phyloP scores from a whole-genome alignment of 2,113 vertebrate genomes.

The Chascanopsetta lugubris region DNA sequence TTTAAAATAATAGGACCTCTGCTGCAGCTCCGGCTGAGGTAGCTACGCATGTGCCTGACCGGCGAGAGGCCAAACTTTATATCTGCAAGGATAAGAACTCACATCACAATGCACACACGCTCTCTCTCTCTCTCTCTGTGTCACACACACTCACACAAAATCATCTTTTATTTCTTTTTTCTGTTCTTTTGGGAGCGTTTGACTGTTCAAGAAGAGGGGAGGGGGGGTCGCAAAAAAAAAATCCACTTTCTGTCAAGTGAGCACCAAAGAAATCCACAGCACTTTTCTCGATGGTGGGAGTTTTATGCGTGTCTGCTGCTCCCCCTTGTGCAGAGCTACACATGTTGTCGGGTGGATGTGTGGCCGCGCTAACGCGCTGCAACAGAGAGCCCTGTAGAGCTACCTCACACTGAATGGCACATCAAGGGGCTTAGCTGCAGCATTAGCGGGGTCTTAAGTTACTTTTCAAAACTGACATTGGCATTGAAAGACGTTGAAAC shows the following conservation, averaged over 20 bases:
- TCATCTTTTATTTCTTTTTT: not conserved
- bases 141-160: not conserved
- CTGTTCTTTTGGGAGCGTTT: not conserved
- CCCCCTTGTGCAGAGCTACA: constrained; percentile 32
- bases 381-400: constrained; percentile 29
- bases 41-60: not conserved
- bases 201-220: not conserved
- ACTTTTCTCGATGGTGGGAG: constrained; percentile 24
- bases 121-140: no score
- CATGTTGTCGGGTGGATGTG: constrained; percentile 12
- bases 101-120: constrained; percentile 1
- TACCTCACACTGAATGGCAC: constrained; percentile 43
- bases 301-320: constrained; percentile 20
- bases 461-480: constrained; percentile 44
- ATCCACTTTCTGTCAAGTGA: constrained; percentile 20
- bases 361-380: constrained; percentile 24
- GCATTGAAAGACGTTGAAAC: constrained; percentile 29
- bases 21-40: not conserved
- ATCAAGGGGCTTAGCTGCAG: constrained; percentile 50
- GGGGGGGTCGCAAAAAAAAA: not conserved
- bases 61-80: not conserved
- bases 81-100: not conserved
- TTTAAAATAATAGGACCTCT: constrained; percentile 37
- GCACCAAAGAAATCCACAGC: constrained; percentile 30
- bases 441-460: constrained; percentile 54